Conservation (phyloP, 2,888 invertebrate species). For the Acleris literana region DNA sequence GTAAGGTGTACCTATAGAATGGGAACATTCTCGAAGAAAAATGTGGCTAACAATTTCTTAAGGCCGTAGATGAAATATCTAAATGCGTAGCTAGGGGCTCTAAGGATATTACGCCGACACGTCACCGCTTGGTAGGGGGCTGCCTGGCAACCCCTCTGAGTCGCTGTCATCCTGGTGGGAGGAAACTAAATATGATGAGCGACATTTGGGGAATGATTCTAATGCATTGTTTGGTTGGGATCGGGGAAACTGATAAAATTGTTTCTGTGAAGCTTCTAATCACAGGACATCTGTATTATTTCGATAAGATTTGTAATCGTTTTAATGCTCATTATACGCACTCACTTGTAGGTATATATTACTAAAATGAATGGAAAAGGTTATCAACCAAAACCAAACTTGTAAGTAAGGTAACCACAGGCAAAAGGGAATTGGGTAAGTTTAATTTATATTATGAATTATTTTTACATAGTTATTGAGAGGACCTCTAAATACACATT, state of each 20-base stretch:
- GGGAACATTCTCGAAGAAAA: neutral
- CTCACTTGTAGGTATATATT: no score
- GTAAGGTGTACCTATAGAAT: no score
- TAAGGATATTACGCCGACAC: conserved; percentile 14
- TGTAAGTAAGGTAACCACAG: no score
- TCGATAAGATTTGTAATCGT: neutral
- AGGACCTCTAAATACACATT: no score
- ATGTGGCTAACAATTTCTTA: conserved; percentile 17
- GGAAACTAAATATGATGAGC: conserved; percentile 38
- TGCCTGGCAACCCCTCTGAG: conserved; percentile 43
- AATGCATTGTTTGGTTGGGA: conserved; percentile 7
- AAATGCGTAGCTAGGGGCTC: conserved; percentile 13
- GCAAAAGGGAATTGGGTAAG: no score
- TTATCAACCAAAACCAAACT: no score
- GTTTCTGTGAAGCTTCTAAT: neutral
- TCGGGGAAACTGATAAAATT: conserved; percentile 20
- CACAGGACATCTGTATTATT: neutral
- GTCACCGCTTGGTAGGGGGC: conserved; percentile 33
- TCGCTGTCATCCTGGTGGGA: conserved; percentile 17
- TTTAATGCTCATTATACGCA: no score
- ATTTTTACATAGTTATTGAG: no score
- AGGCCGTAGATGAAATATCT: conserved; percentile 14
- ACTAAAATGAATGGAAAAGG: no score
- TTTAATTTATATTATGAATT: no score
- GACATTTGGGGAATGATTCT: conserved; percentile 4